phyloP scores from a whole-genome alignment of 2,888 invertebrate species.

The Bhutanitis thaidina region DNA sequence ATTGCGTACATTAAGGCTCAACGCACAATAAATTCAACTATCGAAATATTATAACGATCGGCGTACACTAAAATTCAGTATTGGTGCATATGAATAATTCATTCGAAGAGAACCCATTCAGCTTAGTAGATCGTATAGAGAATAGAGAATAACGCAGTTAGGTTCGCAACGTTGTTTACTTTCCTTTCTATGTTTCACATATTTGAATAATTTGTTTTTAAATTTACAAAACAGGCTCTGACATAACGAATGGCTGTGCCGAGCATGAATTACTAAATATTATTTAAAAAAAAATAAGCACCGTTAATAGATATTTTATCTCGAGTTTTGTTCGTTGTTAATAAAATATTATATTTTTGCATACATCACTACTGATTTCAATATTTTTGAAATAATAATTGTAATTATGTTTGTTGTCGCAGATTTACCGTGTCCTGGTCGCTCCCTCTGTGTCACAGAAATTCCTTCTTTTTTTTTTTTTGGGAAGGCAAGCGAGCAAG shows the following conservation, averaged over 20 bases:
- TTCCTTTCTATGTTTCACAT: conserved; percentile 10
- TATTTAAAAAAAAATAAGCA: no score
- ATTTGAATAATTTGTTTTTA: conserved; percentile 12
- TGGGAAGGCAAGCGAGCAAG: no score
- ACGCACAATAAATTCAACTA: conserved; percentile 6
- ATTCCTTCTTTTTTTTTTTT: no score
- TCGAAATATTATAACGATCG: conserved; percentile 14
- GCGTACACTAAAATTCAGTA: conserved; percentile 9
- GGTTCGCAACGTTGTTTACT: conserved; percentile 11
- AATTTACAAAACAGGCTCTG: neutral
- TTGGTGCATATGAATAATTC: conserved; percentile 15
- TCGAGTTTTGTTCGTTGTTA: no score
- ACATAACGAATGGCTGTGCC: neutral
- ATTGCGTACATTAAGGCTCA: neutral
- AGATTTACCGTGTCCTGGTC: no score
- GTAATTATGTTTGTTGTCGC: no score
- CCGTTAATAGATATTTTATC: no score
- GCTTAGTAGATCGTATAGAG: no score
- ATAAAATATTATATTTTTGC: no score
- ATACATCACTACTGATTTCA: no score
- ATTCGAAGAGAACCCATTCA: conserved; percentile 13
- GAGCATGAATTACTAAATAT: neutral
- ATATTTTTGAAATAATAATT: no score
- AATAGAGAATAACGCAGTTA: neutral
- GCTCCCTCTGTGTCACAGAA: no score